phyloP scores from a whole-genome alignment of 2,797 vertebrate species.

The Tragopan temminckii region DNA sequence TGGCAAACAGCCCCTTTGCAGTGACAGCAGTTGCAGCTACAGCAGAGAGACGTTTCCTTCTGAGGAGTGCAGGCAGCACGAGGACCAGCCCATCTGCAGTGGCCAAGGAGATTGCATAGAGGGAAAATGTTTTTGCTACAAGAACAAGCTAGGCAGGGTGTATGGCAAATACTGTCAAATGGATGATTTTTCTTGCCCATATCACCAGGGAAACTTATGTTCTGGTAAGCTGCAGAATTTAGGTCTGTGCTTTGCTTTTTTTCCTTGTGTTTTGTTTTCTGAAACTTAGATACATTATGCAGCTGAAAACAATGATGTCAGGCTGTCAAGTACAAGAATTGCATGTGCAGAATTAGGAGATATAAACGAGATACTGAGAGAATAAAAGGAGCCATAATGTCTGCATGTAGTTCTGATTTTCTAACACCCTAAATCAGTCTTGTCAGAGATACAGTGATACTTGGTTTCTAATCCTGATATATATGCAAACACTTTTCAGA shows the following conservation, averaged over 20 bases:
- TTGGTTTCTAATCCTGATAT: not conserved
- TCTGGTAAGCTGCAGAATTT: constrained; percentile 84
- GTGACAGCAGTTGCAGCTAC: constrained; percentile 69
- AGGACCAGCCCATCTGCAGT: constrained; percentile 85
- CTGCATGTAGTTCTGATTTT: not conserved
- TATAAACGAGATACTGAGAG: not conserved
- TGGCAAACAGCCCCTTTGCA: constrained; percentile 65
- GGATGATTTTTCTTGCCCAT: constrained; percentile 95
- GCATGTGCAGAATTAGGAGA: not conserved
- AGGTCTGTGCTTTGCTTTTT: not conserved
- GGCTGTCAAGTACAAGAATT: not conserved
- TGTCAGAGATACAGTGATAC: not conserved
- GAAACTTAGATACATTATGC: not conserved
- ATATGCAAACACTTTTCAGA: not conserved
- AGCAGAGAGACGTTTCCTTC: constrained; percentile 31
- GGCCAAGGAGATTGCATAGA: constrained; percentile 90
- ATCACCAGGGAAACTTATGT: constrained; percentile 88
- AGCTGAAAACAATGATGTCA: not conserved
- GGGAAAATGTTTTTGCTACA: constrained; percentile 92
- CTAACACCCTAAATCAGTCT: not conserved
- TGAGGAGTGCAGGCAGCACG: constrained; percentile 79
- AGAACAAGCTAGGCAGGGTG: constrained; percentile 87
- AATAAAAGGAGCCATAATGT: not conserved
- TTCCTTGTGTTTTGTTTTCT: not conserved
- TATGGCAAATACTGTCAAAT: constrained; percentile 94